Base-by-base conservation (phyloP, 2,888 invertebrate species). In the Drosophila peninsularis region DNA sequence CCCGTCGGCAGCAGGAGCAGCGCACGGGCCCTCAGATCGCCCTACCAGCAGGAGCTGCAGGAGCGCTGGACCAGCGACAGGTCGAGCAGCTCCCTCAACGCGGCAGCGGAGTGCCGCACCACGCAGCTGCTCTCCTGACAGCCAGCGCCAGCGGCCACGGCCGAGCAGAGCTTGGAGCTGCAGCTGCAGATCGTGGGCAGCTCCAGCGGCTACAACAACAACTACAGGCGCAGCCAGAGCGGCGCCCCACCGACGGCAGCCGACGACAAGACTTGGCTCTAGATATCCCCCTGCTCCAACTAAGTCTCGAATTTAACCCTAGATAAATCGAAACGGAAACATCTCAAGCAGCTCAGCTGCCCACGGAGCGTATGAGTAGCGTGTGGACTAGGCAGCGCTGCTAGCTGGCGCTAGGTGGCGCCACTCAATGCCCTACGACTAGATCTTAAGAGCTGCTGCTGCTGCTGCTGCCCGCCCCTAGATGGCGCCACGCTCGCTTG, bases 251-350 rank as follows among this genome's bases (percentile, higher is more conserved):
- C 58, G 32, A 14, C 54, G 1, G 0, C 67, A 42, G 61, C 76
- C 39, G 82, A 88, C 71, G 89, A 91, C 57, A 91, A 82, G 76
- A 91, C 90, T 73, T 91, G 91, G 91, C 87, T 91, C 54, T 91
- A 91, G 67, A 17, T 37, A 21, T 17, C 24, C 9, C 13, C 41
- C 30, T 24, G 42, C 24, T 9, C 45, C 27, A 19, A 58, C 58
- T 24, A 24, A 54, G 61, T 65, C 78, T 77, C 77, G 66, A 71
- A 74, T 74, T 77, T 64, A 64, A n/a, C 19, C 19, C 13, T 32
- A 65, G 44, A 7, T 14, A 36, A 19, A 11, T 10, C 61, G 11
- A 19, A 37, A 13, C 1, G 19, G 36, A 37, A 17, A 17, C 17
- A 17, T 39, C 39, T 39, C 17, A 10, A 1, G 13, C 13, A 34